Conservation (phyloP, 2,797 vertebrate species). For the Coreius guichenoti region DNA sequence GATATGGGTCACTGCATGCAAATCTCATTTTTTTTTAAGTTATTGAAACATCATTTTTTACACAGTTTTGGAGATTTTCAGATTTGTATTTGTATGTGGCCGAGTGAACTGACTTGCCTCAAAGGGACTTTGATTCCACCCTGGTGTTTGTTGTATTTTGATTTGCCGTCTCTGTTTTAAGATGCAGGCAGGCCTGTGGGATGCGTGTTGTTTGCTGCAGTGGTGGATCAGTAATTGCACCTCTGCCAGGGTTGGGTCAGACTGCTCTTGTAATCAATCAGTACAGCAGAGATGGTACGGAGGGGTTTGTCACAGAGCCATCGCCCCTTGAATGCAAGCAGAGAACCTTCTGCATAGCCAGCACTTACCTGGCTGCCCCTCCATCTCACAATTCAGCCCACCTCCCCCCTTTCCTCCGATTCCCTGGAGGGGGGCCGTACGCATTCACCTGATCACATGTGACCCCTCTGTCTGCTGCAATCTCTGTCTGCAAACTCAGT, state of each 20-base stretch:
- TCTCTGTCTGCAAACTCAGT: conserved; percentile 64
- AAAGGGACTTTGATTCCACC: conserved; percentile 56
- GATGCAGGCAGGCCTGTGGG: conserved; percentile 34
- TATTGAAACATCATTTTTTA: not conserved
- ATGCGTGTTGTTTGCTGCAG: conserved; percentile 40
- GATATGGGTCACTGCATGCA: not conserved
- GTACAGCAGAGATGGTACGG: conserved; percentile 53
- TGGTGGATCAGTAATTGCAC: conserved; percentile 66
- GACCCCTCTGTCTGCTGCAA: conserved; percentile 64
- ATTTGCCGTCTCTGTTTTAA: conserved; percentile 58
- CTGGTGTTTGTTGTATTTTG: conserved; percentile 63
- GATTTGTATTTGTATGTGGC: conserved; percentile 39
- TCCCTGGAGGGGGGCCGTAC: conserved; percentile 39
- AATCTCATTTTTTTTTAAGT: not conserved
- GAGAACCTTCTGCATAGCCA: conserved; percentile 27
- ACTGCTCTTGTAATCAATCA: conserved; percentile 74
- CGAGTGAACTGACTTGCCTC: conserved; percentile 40
- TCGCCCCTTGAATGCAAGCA: conserved; percentile 32
- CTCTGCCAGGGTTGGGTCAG: conserved; percentile 66
- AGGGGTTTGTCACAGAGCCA: conserved; percentile 52
- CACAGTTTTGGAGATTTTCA: not conserved
- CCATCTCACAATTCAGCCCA: conserved; percentile 45
- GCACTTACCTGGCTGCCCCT: conserved; percentile 41
- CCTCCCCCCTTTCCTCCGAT: conserved; percentile 37
- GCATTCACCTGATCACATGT: conserved; percentile 64